Evolutionary conservation across 2,113 vertebrate species (phyloP), one percentile per base, ranked within the genome.

Genomic region (Loxodonta africana): DNA sequence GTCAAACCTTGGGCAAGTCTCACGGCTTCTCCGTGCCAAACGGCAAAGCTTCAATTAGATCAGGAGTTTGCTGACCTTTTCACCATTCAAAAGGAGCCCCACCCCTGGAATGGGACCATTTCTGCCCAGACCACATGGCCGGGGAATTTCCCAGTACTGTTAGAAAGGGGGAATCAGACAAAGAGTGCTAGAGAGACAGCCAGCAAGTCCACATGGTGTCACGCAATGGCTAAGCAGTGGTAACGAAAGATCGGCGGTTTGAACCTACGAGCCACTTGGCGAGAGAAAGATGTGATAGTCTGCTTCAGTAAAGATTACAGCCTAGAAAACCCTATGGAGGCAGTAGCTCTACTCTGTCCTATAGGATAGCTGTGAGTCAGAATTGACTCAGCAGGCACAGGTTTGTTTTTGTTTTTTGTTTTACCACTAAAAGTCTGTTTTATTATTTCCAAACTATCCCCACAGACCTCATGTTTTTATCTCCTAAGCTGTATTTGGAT

Each of bases 91-190:
- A 73, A 73, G 18, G n/a, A 73, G 18, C 48, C n/a, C n/a, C 44
- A n/a, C 63, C 37, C 30, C 69, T 71, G 46, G 48, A 73, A 48
- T 37, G 60, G 51, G 71, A 84, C 92, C 67, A 87, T 51, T 84
- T 92, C 83, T 76, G 28, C 80, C 53, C 44, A 83, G 86, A 80
- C 67, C 87, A 91, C 63, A 89, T 3, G 74, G 44, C 76, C 87
- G 80, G 93, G 96, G 96, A 96, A 97, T 96, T 73, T 81, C 95
- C 94, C 78, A 67, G 71, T 17, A 67, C 87, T 67, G 4, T 76
- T 60, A 85, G 51, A 51, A 83, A 73, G 51, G 3, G 14, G 11
- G 51, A 69, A 37, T 33, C 0, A 10, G 33, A n/a, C 53, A 71
- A 82, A 95, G 51, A 65, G 51, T 48, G 8, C 88, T n/a, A 0